Percentiles rank a stretch among this genome's conserved stretches.
Conservation (phyloP, 2,888 invertebrate genomes). For the Ferrisia virgata region DNA sequence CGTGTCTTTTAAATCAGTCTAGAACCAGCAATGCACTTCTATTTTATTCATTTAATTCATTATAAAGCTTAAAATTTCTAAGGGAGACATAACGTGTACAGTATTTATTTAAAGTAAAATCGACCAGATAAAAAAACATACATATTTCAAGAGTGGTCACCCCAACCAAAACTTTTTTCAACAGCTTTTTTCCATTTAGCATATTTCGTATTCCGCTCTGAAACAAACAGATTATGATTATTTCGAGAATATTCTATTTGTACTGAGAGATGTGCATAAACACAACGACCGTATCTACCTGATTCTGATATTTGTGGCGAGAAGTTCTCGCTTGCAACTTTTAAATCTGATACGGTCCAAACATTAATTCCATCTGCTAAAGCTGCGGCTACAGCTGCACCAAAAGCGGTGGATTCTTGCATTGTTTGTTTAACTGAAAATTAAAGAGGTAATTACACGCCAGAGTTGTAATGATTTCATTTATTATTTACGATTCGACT, state of each 20-base stretch:
- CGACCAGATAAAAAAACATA: not conserved
- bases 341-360: slow-evolving; percentile 57
- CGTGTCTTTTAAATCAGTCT: too few relatives aligned
- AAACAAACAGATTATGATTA: slow-evolving; percentile 47
- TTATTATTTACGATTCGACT: slow-evolving; percentile 53
- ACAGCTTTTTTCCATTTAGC: slow-evolving; percentile 89
- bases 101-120: not conserved
- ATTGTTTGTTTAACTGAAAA: slow-evolving; percentile 55
- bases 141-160: slow-evolving; percentile 50
- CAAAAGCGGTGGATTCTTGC: slow-evolving; percentile 91
- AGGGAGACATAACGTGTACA: not conserved
- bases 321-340: slow-evolving; percentile 61
- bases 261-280: too few relatives aligned
- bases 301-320: slow-evolving; percentile 67
- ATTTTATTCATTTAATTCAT: too few relatives aligned
- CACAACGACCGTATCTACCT: too few relatives aligned
- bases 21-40: too few relatives aligned
- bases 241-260: too few relatives aligned
- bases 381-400: slow-evolving; percentile 90
- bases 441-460: not conserved
- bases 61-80: too few relatives aligned
- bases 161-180: slow-evolving; percentile 82
- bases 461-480: not conserved
- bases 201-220: slow-evolving; percentile 77
- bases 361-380: slow-evolving; percentile 65